phyloP scores from a whole-genome alignment of 2,888 invertebrate genomes.

The Invenusta paracnida region DNA sequence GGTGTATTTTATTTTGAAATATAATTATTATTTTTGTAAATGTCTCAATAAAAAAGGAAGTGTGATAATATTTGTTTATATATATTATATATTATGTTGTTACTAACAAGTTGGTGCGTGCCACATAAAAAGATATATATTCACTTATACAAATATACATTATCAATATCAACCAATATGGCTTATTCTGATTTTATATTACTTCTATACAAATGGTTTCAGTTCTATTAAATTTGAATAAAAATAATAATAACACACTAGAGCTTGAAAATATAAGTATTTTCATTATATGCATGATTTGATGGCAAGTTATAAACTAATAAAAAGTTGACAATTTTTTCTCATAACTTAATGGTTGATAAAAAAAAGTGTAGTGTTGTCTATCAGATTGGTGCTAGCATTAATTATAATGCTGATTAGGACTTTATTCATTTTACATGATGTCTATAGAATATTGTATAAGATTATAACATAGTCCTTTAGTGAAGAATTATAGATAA shows the following conservation, averaged over 20 bases:
- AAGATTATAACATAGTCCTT: not conserved
- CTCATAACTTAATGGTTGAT: not conserved
- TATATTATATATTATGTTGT: too few species aligned
- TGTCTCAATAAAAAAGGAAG: too few species aligned
- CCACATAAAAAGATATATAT: too few species aligned
- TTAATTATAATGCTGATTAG: not conserved
- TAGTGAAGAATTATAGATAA: not conserved
- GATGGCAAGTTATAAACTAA: not conserved
- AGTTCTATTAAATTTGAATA: not conserved
- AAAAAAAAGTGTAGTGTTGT: not conserved
- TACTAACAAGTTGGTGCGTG: too few species aligned
- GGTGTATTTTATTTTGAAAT: too few species aligned
- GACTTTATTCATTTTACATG: not conserved
- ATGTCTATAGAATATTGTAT: too few species aligned
- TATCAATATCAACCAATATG: too few species aligned
- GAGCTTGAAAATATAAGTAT: not conserved
- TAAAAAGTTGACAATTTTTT: not conserved
- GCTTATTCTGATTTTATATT: too few species aligned
- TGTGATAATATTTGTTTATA: too few species aligned
- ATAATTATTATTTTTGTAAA: too few species aligned
- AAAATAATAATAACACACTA: slow-evolving; percentile 10
- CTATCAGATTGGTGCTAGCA: not conserved
- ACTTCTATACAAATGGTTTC: too few species aligned
- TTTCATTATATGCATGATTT: not conserved
- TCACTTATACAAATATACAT: too few species aligned